Evolutionary conservation across 2,113 vertebrate genomes (phyloP).

Genomic region (rat (Rattus norvegicus)): DNA sequence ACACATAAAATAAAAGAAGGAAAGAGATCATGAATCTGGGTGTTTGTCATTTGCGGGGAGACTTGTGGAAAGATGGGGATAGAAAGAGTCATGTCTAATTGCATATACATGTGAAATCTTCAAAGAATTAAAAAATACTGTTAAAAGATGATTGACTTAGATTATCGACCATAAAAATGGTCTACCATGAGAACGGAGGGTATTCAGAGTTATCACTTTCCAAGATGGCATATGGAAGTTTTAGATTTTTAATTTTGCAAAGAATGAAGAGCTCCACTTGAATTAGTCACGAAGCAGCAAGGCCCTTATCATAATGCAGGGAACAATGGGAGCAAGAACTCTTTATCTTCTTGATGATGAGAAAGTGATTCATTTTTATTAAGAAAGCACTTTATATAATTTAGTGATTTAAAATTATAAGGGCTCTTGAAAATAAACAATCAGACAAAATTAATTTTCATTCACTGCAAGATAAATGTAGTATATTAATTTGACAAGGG

Average conservation of each 20-base stretch:
- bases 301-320: slow-evolving; percentile 47
- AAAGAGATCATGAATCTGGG: background rate
- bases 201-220: background rate
- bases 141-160: slow-evolving; percentile 30
- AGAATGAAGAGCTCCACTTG: slow-evolving; percentile 45
- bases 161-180: slow-evolving; percentile 8
- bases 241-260: slow-evolving; percentile 72
- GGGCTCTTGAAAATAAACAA: slow-evolving; percentile 65
- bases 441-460: slow-evolving; percentile 62
- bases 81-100: background rate
- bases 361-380: slow-evolving; percentile 68
- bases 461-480: slow-evolving; percentile 41
- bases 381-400: slow-evolving; percentile 45
- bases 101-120: too few relatives aligned
- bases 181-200: background rate
- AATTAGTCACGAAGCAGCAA: slow-evolving; percentile 15
- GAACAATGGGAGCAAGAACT: slow-evolving; percentile 8
- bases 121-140: background rate
- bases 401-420: slow-evolving; percentile 43
- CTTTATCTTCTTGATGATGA: slow-evolving; percentile 54
- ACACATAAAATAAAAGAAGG: background rate
- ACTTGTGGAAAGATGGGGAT: background rate
- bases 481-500: slow-evolving; percentile 23
- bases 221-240: slow-evolving; percentile 18
- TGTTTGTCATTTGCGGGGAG: background rate